Evolutionary conservation across 2,113 vertebrate species (phyloP).

Genomic region (Alethe castanea): DNA sequence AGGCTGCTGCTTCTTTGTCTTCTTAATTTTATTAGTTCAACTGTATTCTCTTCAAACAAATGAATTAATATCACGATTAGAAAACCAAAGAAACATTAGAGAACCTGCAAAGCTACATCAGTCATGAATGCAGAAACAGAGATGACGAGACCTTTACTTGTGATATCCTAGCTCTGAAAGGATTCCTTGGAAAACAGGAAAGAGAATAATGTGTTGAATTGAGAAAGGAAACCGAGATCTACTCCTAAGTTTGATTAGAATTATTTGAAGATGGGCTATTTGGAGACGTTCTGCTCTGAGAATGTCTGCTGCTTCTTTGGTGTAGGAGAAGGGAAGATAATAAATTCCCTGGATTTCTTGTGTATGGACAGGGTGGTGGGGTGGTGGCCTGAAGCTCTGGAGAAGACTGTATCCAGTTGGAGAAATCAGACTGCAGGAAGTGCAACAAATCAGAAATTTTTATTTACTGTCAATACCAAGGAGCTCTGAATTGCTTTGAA

Average conservation of each 20-base stretch:
- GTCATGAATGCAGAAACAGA: background rate
- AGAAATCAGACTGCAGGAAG: conserved; percentile 4
- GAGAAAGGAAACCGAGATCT: background rate
- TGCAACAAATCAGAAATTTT: background rate
- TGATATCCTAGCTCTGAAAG: background rate
- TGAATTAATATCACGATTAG: conserved; percentile 25
- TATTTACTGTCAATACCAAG: background rate
- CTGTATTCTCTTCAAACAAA: conserved; percentile 11
- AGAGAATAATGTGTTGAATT: background rate
- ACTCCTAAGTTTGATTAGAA: background rate
- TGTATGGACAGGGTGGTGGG: background rate
- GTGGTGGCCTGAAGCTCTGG: background rate
- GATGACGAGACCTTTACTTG: background rate
- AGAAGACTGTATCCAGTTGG: background rate
- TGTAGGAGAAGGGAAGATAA: background rate
- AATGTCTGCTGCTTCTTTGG: background rate
- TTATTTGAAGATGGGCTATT: background rate
- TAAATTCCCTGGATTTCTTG: background rate
- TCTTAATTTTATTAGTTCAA: conserved; percentile 18
- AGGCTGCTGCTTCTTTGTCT: background rate
- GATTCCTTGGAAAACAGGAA: background rate
- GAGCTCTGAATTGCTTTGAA: background rate
- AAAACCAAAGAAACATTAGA: background rate
- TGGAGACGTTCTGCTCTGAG: background rate
- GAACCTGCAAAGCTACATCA: background rate